A percentile compares a stretch with the other conserved stretches of the same genome.
phyloP scores from a whole-genome alignment of 2,797 vertebrate species.

The Alectoris magna region DNA sequence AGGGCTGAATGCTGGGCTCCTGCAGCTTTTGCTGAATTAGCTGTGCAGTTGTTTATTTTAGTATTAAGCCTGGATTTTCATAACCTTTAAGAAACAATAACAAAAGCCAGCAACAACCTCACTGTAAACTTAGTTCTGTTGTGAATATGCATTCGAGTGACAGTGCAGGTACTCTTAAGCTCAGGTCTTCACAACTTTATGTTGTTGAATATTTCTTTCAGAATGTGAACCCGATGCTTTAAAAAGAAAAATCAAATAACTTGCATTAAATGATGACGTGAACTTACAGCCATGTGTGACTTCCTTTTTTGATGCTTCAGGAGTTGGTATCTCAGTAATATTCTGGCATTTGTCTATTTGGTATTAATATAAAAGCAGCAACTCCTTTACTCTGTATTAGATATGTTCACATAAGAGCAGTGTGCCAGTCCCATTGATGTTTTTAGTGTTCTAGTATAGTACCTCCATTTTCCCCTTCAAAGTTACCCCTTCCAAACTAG shows the following conservation, averaged over 20 bases:
- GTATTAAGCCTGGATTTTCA: not conserved
- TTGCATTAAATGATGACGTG: not conserved
- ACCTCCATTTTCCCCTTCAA: not conserved
- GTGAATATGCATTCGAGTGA: not conserved
- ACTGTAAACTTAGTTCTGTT: not conserved
- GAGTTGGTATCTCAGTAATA: not conserved
- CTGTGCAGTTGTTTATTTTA: not conserved
- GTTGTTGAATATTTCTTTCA: not conserved
- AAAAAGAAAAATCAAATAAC: not conserved
- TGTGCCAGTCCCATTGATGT: not conserved
- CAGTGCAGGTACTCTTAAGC: not conserved
- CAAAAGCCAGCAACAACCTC: not conserved
- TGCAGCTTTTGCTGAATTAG: not conserved
- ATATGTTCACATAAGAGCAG: not conserved
- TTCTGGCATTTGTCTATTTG: not conserved
- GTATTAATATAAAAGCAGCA: not conserved
- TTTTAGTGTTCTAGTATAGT: not conserved
- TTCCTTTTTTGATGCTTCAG: not conserved
- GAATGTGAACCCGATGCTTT: not conserved
- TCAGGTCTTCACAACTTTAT: not conserved
- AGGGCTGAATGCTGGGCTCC: not conserved
- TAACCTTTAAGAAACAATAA: not conserved
- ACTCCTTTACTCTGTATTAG: not conserved
- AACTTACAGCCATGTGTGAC: not conserved
- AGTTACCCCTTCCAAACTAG: not conserved